phyloP scores from a whole-genome alignment of 2,888 invertebrate species.

The Eristalis arbustorum region DNA sequence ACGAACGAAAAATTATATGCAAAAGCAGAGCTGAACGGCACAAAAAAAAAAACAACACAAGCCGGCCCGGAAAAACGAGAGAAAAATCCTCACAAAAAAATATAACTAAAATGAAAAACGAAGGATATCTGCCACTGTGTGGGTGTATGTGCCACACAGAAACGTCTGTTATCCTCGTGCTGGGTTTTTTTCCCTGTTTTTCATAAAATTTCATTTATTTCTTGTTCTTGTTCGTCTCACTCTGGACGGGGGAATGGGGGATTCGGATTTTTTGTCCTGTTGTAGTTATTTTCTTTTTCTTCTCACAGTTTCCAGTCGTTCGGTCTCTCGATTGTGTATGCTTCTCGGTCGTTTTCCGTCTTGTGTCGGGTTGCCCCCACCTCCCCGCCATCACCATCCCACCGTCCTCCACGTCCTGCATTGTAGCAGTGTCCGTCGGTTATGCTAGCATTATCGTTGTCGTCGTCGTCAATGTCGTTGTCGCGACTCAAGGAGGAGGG shows the following conservation, averaged over 20 bases:
- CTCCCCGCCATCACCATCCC: not conserved
- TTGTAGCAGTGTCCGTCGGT: not conserved
- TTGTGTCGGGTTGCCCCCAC: not conserved
- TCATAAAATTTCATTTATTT: constrained; percentile 14
- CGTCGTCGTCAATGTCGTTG: not conserved
- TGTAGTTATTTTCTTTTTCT: not conserved
- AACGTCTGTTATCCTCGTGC: constrained; percentile 55
- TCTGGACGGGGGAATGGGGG: not conserved
- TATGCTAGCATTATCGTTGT: not conserved
- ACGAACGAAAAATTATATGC: not conserved
- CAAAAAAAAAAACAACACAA: constrained; percentile 5
- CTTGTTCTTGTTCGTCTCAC: constrained; percentile 52
- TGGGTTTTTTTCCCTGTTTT: not conserved
- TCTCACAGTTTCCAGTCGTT: not conserved
- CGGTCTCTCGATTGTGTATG: not conserved
- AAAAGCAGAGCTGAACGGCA: constrained; percentile 4
- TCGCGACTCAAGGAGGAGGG: not conserved
- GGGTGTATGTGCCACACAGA: constrained; percentile 13
- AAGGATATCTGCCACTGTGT: not conserved
- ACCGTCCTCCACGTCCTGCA: not conserved
- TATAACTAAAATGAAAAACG: not conserved
- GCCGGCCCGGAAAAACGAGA: constrained; percentile 40
- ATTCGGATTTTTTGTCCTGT: not conserved
- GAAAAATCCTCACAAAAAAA: not conserved
- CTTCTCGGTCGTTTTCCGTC: not conserved